Percentiles rank a stretch among this genome's conserved stretches.
Conservation (phyloP, 2,113 vertebrate species). For the Lamprologus callipterus region DNA sequence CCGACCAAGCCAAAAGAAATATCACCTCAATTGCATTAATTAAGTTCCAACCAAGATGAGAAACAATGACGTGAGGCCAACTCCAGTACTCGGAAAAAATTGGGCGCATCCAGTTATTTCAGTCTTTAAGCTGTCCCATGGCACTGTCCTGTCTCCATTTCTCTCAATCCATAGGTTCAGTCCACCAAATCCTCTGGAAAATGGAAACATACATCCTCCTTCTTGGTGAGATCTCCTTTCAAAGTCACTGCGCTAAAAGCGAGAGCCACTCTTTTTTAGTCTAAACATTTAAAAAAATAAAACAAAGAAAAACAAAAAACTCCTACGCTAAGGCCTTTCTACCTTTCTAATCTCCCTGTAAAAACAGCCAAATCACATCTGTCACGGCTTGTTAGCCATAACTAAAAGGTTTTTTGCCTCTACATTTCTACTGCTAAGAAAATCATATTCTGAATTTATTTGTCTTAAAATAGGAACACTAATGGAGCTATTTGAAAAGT, state of each 20-base stretch:
- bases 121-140: slow-evolving; percentile 7
- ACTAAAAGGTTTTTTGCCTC: slow-evolving; percentile 30
- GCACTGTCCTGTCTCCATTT: not conserved
- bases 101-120: slow-evolving; percentile 32
- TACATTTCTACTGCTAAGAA: slow-evolving; percentile 14
- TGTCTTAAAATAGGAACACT: slow-evolving; percentile 13
- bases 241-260: slow-evolving; percentile 7
- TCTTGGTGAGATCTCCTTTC: slow-evolving; percentile 27
- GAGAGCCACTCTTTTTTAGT: not conserved
- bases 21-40: slow-evolving; percentile 80
- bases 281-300: not conserved
- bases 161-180: slow-evolving; percentile 8
- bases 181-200: slow-evolving; percentile 24
- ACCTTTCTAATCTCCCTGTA: slow-evolving; percentile 16
- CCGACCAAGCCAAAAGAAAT: slow-evolving; percentile 77
- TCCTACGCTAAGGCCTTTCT: not conserved
- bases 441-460: slow-evolving; percentile 7
- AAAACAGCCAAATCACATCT: slow-evolving; percentile 28
- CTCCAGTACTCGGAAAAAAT: slow-evolving; percentile 32
- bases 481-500: not conserved
- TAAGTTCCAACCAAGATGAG: slow-evolving; percentile 54
- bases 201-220: slow-evolving; percentile 29
- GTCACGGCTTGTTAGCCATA: slow-evolving; percentile 5
- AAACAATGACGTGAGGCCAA: slow-evolving; percentile 50
- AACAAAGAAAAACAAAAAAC: not conserved